Percentiles rank a stretch among this genome's conserved stretches.
These are phyloP conservation scores for Siniperca knerii DNA, from an alignment of 2,113 vertebrate genomes.

Conservation along the genomic window DNA sequence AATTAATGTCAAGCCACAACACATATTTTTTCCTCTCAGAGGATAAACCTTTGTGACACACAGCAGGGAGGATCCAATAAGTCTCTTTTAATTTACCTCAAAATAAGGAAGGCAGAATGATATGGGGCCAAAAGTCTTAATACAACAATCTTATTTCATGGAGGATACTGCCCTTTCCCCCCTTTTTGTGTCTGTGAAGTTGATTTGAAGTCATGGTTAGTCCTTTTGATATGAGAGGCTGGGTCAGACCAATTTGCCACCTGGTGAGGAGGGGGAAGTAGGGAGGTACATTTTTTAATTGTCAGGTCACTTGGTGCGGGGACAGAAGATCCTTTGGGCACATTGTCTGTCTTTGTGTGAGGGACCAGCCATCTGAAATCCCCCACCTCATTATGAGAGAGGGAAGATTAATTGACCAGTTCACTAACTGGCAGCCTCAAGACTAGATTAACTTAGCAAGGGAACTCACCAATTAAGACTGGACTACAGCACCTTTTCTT, in stretches of 20 bases:
- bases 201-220: conserved; percentile 85
- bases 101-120: conserved; percentile 73
- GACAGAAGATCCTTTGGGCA: conserved; percentile 85
- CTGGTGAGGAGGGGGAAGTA: conserved; percentile 81
- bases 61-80: conserved; percentile 76
- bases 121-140: conserved; percentile 74
- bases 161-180: conserved; percentile 73
- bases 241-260: conserved; percentile 88
- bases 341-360: conserved; percentile 81
- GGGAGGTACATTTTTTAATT: conserved; percentile 85
- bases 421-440: conserved; percentile 85
- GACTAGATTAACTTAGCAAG: conserved; percentile 85
- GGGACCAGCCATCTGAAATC: conserved; percentile 81
- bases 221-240: conserved; percentile 81
- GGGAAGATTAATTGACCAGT: conserved; percentile 88
- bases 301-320: conserved; percentile 83
- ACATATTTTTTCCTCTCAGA: conserved; percentile 61
- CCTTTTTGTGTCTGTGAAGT: conserved; percentile 74
- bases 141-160: conserved; percentile 85
- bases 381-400: conserved; percentile 86
- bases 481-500: conserved; percentile 79
- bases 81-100: conserved; percentile 81
- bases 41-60: conserved; percentile 68
- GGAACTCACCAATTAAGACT: conserved; percentile 84
- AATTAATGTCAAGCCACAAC: conserved; percentile 70